Evolutionary conservation across 2,888 invertebrate species (phyloP).

Genomic region (Leptopilina myrica): DNA sequence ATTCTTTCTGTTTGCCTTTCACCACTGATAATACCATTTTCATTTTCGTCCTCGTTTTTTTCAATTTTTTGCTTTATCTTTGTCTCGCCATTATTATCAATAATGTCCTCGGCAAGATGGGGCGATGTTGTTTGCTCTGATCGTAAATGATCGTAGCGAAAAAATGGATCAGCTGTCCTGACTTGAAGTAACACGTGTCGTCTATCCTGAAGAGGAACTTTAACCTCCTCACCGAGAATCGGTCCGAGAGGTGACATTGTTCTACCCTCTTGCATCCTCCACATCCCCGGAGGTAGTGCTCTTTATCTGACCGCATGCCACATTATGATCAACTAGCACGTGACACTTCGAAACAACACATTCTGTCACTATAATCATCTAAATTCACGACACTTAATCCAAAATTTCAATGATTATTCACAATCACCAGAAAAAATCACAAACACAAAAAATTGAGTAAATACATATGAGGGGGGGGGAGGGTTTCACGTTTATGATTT

Average conservation of each 20-base stretch:
- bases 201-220: conserved; percentile 62
- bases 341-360: conserved; percentile 22
- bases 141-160: conserved; percentile 57
- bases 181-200: conserved; percentile 70
- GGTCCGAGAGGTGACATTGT: conserved; percentile 68
- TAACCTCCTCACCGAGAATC: conserved; percentile 64
- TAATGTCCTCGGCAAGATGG: conserved; percentile 58
- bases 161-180: conserved; percentile 68
- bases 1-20: background rate
- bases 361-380: background rate
- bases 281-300: conserved; percentile 60
- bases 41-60: conserved; percentile 56
- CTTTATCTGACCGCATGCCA: conserved; percentile 58
- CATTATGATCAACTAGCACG: conserved; percentile 35
- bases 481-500: background rate
- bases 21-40: conserved; percentile 40
- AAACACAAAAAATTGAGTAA: no score
- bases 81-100: conserved; percentile 42
- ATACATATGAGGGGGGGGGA: background rate
- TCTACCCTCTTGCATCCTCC: conserved; percentile 72
- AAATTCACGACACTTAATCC: conserved; percentile 37
- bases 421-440: no score
- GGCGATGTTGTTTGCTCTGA: conserved; percentile 43
- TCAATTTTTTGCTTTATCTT: conserved; percentile 52
- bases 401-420: conserved; percentile 28